Percentiles rank a stretch among this genome's conserved stretches.
Evolutionary conservation across 2,888 invertebrate species (phyloP).

Genomic region (Thereva nobilitata): DNA sequence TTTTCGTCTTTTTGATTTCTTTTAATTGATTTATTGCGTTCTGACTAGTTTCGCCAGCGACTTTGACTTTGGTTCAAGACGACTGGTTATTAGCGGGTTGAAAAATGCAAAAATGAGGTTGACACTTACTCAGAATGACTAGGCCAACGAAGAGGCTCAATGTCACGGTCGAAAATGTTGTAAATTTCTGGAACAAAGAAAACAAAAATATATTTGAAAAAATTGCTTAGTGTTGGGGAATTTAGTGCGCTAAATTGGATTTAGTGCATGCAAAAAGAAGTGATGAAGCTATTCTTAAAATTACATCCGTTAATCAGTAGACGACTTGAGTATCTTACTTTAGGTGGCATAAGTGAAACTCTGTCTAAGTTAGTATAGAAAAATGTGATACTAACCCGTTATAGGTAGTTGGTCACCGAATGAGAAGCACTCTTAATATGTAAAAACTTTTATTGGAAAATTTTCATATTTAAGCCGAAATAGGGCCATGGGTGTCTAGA

Average conservation of each 20-base stretch:
- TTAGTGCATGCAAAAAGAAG: background rate
- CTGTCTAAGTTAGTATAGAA: too few relatives aligned
- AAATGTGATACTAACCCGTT: too few relatives aligned
- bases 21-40: conserved; percentile 21
- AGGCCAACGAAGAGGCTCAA: conserved; percentile 91
- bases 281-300: too few relatives aligned
- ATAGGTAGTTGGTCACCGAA: too few relatives aligned
- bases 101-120: background rate
- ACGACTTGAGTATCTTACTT: too few relatives aligned
- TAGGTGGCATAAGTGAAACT: too few relatives aligned
- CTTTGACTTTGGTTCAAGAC: conserved; percentile 32
- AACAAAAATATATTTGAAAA: conserved; percentile 7
- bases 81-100: conserved; percentile 9
- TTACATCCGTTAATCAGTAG: too few relatives aligned
- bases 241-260: background rate
- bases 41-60: conserved; percentile 14
- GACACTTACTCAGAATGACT: conserved; percentile 83
- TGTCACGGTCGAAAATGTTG: conserved; percentile 89
- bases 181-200: conserved; percentile 74
- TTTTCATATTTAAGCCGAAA: too few relatives aligned
- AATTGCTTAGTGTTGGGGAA: background rate
- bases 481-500: too few relatives aligned
- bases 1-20: background rate
- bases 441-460: too few relatives aligned
- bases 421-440: too few relatives aligned